Percentiles rank a stretch among this genome's conserved stretches.
Evolutionary conservation across 2,113 vertebrate genomes (phyloP).

Genomic region (Halichoeres trimaculatus): DNA sequence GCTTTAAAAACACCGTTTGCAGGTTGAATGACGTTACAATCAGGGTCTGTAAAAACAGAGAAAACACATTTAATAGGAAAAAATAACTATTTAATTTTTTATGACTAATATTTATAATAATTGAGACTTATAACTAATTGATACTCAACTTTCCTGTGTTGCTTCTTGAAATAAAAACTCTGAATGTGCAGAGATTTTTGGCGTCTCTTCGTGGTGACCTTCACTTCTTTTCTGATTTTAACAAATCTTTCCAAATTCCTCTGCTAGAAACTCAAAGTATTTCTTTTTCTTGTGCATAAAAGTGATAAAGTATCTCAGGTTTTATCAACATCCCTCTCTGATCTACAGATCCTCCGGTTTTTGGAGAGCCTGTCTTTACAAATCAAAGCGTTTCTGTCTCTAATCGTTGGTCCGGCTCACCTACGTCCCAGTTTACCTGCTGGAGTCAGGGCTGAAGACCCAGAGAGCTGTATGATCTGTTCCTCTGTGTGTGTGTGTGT

Average conservation of each 20-base stretch:
- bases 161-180: slow-evolving; percentile 64
- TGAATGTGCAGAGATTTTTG: neutral
- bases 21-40: too few relatives aligned
- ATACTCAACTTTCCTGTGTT: too few relatives aligned
- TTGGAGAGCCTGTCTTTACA: neutral
- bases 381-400: slow-evolving; percentile 13
- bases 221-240: slow-evolving; percentile 9
- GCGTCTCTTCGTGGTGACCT: slow-evolving; percentile 35
- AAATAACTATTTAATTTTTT: too few relatives aligned
- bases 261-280: slow-evolving; percentile 12
- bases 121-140: too few relatives aligned
- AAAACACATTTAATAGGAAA: too few relatives aligned
- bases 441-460: slow-evolving; percentile 10
- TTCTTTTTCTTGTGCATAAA: slow-evolving; percentile 1
- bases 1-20: too few relatives aligned
- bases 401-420: slow-evolving; percentile 7
- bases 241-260: slow-evolving; percentile 2
- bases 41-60: too few relatives aligned
- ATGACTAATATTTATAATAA: too few relatives aligned
- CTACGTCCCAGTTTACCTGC: slow-evolving; percentile 13
- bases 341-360: slow-evolving; percentile 15
- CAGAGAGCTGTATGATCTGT: slow-evolving; percentile 29
- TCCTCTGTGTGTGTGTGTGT: slow-evolving; percentile 33
- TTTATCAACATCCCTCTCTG: slow-evolving; percentile 9
- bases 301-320: slow-evolving; percentile 2